Evolutionary conservation across 2,888 invertebrate genomes (phyloP).

Genomic region (Gymnocheta viridis): DNA sequence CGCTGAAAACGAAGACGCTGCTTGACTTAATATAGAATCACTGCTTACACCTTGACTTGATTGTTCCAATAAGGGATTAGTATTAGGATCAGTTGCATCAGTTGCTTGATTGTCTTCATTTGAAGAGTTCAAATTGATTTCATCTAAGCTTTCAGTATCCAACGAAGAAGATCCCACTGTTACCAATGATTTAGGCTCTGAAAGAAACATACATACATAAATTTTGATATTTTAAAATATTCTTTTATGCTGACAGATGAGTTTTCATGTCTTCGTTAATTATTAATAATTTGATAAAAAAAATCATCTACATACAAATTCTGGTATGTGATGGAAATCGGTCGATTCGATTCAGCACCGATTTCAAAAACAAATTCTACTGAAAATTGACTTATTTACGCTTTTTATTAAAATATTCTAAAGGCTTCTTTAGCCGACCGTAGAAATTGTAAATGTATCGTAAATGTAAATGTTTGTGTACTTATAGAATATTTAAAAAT

Average conservation of each 20-base stretch:
- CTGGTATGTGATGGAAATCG: too few species aligned
- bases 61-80: slow-evolving; percentile 76
- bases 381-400: too few species aligned
- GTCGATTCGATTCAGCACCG: too few species aligned
- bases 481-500: too few species aligned
- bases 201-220: slow-evolving; percentile 46
- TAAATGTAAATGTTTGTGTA: too few species aligned
- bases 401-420: too few species aligned
- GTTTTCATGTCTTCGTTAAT: not conserved
- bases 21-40: slow-evolving; percentile 79
- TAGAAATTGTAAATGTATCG: too few species aligned
- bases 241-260: not conserved
- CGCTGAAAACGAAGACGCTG: slow-evolving; percentile 83
- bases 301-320: too few species aligned
- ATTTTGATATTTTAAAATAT: not conserved
- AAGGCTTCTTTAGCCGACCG: too few species aligned
- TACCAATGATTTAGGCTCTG: slow-evolving; percentile 79
- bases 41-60: slow-evolving; percentile 64
- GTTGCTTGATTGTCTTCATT: slow-evolving; percentile 73
- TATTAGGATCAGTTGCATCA: slow-evolving; percentile 73
- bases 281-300: too few species aligned
- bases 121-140: slow-evolving; percentile 82
- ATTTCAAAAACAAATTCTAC: too few species aligned
- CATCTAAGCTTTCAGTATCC: slow-evolving; percentile 82
- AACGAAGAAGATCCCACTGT: slow-evolving; percentile 78